phyloP scores from a whole-genome alignment of 1,140 invertebrate genomes.

The Helicoverpa armigera region DNA sequence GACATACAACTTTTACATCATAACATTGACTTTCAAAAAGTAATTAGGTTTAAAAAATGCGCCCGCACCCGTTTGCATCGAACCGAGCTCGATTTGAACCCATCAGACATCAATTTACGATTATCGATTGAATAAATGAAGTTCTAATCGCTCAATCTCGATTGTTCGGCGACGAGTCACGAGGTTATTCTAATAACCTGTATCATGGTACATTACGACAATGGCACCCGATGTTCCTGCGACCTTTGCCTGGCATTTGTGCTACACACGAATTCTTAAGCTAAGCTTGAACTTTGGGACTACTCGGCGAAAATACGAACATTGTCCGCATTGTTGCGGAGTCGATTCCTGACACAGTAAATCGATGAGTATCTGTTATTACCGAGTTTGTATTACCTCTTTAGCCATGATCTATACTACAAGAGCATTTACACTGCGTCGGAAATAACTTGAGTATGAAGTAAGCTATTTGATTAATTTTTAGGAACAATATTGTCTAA shows the following conservation, averaged over 20 bases:
- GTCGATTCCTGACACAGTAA: constrained; percentile 54
- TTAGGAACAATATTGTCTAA: no score
- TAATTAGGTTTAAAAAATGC: constrained; percentile 1
- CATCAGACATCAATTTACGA: constrained; percentile 34
- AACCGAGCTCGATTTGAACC: not conserved
- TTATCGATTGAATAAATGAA: constrained; percentile 45
- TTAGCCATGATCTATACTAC: no score
- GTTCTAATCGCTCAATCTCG: constrained; percentile 59
- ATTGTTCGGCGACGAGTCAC: constrained; percentile 60
- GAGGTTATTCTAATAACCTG: constrained; percentile 58
- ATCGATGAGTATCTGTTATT: constrained; percentile 33
- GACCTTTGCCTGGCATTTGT: constrained; percentile 78
- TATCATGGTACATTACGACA: constrained; percentile 54
- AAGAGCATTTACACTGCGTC: no score
- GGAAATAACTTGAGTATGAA: no score
- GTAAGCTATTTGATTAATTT: no score
- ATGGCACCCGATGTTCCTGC: constrained; percentile 59
- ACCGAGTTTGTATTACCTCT: not conserved
- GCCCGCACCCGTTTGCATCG: not conserved
- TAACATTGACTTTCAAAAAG: constrained; percentile 30
- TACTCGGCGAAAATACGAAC: constrained; percentile 59
- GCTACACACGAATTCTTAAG: constrained; percentile 66
- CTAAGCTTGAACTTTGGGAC: constrained; percentile 71
- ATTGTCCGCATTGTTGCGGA: constrained; percentile 68
- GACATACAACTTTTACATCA: constrained; percentile 31